Percentiles rank a stretch among this genome's conserved stretches.
Evolutionary conservation across 2,888 invertebrate genomes (phyloP).

Genomic region (Ophion slaviceki): DNA sequence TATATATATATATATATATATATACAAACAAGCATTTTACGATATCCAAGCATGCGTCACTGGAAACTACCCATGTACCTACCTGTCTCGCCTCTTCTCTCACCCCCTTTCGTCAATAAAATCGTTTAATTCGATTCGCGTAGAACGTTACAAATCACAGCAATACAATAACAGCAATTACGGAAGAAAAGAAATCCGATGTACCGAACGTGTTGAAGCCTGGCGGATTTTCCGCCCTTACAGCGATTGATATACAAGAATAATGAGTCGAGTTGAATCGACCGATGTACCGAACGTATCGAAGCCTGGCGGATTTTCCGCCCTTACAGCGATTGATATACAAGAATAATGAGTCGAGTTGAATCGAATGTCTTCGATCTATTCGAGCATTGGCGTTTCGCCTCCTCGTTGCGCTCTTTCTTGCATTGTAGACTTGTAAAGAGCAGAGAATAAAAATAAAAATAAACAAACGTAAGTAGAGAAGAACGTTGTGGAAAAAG

Average conservation of each 20-base stretch:
- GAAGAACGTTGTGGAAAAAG: neutral
- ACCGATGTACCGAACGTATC: neutral
- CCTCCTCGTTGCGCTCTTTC: neutral
- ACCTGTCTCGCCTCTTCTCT: neutral
- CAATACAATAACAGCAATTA: neutral
- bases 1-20: no score
- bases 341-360: neutral
- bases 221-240: neutral
- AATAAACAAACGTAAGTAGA: neutral
- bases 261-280: neutral
- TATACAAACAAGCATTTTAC: no score
- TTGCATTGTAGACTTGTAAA: slow-evolving; percentile 27
- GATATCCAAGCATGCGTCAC: no score
- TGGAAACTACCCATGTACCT: neutral
- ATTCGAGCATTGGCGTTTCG: neutral
- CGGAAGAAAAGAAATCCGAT: neutral
- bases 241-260: neutral
- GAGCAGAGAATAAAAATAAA: slow-evolving; percentile 3
- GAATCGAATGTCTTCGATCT: slow-evolving; percentile 10
- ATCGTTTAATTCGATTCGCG: neutral
- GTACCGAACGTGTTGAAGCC: neutral
- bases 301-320: neutral
- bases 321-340: neutral
- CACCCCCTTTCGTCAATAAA: neutral
- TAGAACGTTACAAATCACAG: neutral